These are phyloP conservation scores for Cyclina sinensis DNA, from an alignment of 1,140 invertebrate genomes.

Conservation along the genomic window DNA sequence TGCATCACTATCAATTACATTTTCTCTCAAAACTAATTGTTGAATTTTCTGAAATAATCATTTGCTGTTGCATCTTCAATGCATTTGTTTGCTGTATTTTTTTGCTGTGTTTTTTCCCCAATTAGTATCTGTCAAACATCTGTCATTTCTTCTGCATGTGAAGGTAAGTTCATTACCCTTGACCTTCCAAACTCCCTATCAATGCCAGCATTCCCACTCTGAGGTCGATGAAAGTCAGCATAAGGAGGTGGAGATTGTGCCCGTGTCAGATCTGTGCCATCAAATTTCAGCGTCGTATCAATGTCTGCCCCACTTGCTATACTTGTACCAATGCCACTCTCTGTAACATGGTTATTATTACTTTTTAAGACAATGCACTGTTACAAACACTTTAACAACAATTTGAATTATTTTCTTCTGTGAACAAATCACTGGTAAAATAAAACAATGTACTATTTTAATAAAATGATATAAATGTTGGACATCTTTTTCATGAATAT, in stretches of 20 bases:
- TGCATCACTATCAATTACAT: too few relatives aligned
- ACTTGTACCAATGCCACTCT: slow-evolving; percentile 66
- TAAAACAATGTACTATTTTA: too few relatives aligned
- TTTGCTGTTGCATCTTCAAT: not conserved
- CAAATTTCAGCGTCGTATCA: slow-evolving; percentile 37
- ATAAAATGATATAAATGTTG: too few relatives aligned
- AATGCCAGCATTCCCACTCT: not conserved
- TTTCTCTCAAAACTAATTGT: too few relatives aligned
- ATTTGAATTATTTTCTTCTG: too few relatives aligned
- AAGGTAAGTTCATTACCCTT: slow-evolving; percentile 54
- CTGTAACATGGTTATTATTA: too few relatives aligned
- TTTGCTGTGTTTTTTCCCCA: not conserved
- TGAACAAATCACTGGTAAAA: too few relatives aligned
- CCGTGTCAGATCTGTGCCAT: slow-evolving; percentile 25
- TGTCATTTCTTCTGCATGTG: slow-evolving; percentile 63
- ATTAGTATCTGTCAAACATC: slow-evolving; percentile 52
- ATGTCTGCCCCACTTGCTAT: slow-evolving; percentile 55
- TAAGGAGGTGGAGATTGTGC: slow-evolving; percentile 50
- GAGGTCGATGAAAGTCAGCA: slow-evolving; percentile 36
- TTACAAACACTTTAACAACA: too few relatives aligned
- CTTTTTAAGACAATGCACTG: too few relatives aligned
- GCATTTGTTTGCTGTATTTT: not conserved
- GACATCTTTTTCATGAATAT: too few relatives aligned
- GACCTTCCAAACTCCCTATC: slow-evolving; percentile 47
- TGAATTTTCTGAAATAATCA: too few relatives aligned